Conservation (phyloP, 2,113 vertebrate species). For the Boulengeromyrus knoepffleri region DNA sequence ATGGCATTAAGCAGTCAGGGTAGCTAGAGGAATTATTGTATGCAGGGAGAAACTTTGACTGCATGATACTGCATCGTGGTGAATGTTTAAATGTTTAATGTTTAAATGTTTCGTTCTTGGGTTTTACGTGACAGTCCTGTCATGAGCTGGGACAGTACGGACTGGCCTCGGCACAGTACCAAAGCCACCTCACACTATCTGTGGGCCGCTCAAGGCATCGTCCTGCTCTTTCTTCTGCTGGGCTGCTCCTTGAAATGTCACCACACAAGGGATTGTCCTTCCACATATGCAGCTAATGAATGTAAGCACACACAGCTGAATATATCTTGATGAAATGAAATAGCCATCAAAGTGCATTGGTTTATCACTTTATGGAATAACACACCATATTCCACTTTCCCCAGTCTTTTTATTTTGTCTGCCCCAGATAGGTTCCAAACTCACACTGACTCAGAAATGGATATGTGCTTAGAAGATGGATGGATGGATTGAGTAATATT, state of each 20-base stretch:
- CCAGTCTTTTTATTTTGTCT: not conserved
- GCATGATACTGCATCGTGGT: not conserved
- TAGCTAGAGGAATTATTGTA: not conserved
- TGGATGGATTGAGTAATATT: not conserved
- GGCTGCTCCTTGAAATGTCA: not conserved
- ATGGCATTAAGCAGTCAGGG: not conserved
- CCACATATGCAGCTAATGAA: not conserved
- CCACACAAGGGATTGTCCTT: not conserved
- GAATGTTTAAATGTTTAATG: not conserved
- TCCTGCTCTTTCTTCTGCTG: not conserved
- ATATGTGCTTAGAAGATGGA: not conserved
- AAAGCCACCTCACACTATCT: not conserved
- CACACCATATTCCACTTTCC: not conserved
- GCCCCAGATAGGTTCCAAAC: not conserved
- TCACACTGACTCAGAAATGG: not conserved
- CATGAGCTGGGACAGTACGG: not conserved
- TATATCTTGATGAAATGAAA: not conserved
- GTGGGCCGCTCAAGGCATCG: not conserved
- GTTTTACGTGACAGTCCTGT: not conserved
- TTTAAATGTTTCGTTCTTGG: not conserved
- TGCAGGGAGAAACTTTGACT: not conserved
- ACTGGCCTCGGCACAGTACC: not conserved
- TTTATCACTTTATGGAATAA: not conserved
- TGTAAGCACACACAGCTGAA: not conserved
- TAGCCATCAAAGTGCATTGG: not conserved